Evolutionary conservation across 2,888 invertebrate genomes (phyloP), one percentile per base, ranked within the genome.

Genomic region (Drosophila leonis): DNA sequence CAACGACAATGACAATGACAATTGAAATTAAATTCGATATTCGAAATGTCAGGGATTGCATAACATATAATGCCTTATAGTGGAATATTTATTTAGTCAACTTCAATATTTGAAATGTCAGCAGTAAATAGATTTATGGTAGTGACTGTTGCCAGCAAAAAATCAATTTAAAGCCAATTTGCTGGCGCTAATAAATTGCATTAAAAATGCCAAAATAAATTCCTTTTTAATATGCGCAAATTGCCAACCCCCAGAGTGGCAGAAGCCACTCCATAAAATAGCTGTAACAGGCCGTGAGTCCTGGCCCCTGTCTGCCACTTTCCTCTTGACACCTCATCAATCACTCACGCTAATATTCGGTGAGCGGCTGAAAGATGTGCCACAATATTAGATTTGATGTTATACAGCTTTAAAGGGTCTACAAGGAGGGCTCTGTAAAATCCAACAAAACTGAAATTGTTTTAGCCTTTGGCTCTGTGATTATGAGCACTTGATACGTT

Each of bases 111-210:
- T n/a, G 13, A 68, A 71, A 75, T 80, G 80, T 68, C 80, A 61
- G 64, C 63, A 35, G 55, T 67, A 44, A 24, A 74, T 72, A 60
- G 59, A 62, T 63, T 62, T 65, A 48, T 46, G 60, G 51, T 41
- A 15, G 35, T 41, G 7, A 52, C 27, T 33, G 49, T 31, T 46
- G 54, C 24, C 35, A 39, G 27, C 18, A 80, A 88, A 84, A 88
- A 84, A 78, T 87, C 86, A 87, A 89, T 87, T 84, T 87, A 48
- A 74, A 80, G 80, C 75, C 86, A 87, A 87, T 86, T 86, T 87
- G 65, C 75, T 46, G 57, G 35, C 69, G 80, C 77, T 87, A 87
- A 87, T 87, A 82, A 87, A 87, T 87, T 82, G 77, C 85, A 84
- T 87, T 87, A 89, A 82, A 84, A 79, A 80, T 72, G 72, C 55